Base-by-base conservation (phyloP, 2,888 invertebrate species). In the Hoplodrina ambigua region DNA sequence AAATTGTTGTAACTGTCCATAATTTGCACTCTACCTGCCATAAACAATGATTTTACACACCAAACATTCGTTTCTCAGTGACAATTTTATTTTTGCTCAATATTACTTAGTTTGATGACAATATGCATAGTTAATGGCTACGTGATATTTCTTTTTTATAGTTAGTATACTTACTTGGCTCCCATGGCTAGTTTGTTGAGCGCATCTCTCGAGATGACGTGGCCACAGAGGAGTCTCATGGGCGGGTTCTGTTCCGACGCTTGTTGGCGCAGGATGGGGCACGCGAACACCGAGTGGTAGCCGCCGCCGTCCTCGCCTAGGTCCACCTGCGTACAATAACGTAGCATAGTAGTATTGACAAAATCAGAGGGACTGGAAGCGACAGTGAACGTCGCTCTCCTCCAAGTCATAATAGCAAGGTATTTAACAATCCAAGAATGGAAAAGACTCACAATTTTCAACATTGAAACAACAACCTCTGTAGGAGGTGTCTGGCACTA, bases 211-310 rank as follows among this genome's bases (percentile, higher is more conserved):
- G 99, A 99, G 87, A 99, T 99, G 75, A 99, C 99, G 96, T 99
- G 99, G 4, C 99, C 99, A 94, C 99, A 99, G 4, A 98, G 97
- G 75, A 99, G 96, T 81, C 99, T 97, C 98, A 99, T 99, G 19
- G 99, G 99, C 69, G 99, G 99, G 96, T 99, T 99, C 84, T 97
- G 97, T 84, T 99, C 99, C 0, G 99, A 98, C 56, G 99, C 98
- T 92, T 99, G 99, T 91, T 99, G 99, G 67, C 99, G 97, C 75
- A 99, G 96, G 88, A 99, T 99, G 11, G 99, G 99, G 92, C 99
- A 99, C 30, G 99, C 99, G 96, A 99, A 99, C 89, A 99, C 98
- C 8, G 99, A 99, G 96, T 99, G 99, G 92, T 99, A 99, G 82
- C 98, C 97, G 88, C 98, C 98, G 80, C 99, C 98, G 68, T 99